phyloP scores from a whole-genome alignment of 2,888 invertebrate genomes.

The Tetragonisca angustula region DNA sequence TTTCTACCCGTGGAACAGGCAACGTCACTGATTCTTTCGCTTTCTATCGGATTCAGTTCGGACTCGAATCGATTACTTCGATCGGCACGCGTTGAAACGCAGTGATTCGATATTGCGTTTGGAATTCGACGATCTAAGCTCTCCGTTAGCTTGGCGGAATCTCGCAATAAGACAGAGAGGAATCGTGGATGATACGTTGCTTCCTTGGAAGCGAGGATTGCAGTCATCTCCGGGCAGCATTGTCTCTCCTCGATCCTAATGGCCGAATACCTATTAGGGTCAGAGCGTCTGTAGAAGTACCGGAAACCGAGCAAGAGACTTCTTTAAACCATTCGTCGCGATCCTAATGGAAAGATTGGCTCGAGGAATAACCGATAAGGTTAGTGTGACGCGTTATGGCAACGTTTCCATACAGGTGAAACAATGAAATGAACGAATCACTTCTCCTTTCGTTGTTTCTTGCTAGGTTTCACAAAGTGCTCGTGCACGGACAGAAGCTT shows the following conservation, averaged over 20 bases:
- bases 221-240: slow-evolving; percentile 64
- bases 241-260: slow-evolving; percentile 66
- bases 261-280: slow-evolving; percentile 75
- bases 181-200: slow-evolving; percentile 74
- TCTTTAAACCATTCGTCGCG: slow-evolving; percentile 71
- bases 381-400: slow-evolving; percentile 20
- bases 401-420: slow-evolving; percentile 42
- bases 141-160: neutral
- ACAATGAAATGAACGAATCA: slow-evolving; percentile 27
- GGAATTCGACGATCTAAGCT: neutral
- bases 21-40: neutral
- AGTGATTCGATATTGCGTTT: neutral
- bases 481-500: neutral
- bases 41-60: neutral
- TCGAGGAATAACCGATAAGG: slow-evolving; percentile 38
- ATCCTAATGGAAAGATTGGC: slow-evolving; percentile 46
- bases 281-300: slow-evolving; percentile 75
- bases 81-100: neutral
- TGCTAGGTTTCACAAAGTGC: too few species aligned
- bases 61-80: neutral
- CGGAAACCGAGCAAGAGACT: slow-evolving; percentile 71
- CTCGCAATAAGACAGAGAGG: slow-evolving; percentile 49
- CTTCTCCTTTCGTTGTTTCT: slow-evolving; percentile 22
- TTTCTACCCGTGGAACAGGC: neutral
- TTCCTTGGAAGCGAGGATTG: slow-evolving; percentile 68